phyloP scores from a whole-genome alignment of 64 coral and sea anemone species.

The Montipora cactus region DNA sequence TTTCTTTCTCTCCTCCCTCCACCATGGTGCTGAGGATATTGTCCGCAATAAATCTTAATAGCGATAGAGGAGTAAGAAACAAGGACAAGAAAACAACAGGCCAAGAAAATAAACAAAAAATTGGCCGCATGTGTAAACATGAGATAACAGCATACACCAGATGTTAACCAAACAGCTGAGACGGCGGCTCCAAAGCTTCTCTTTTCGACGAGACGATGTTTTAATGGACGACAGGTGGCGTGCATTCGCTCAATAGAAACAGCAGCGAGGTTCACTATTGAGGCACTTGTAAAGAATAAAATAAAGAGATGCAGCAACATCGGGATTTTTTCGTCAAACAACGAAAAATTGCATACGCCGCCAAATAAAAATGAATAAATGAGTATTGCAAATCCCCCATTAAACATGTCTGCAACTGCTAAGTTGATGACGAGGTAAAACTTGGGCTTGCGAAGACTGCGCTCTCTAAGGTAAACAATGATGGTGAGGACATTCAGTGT shows the following conservation, averaged over 20 bases:
- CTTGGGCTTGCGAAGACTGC: neutral
- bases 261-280: neutral
- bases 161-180: neutral
- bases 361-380: neutral
- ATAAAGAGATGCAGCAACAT: no score
- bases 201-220: neutral
- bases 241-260: neutral
- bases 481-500: neutral
- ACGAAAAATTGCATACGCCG: neutral
- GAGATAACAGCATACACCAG: neutral
- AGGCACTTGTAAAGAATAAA: neutral
- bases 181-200: no score
- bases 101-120: no score
- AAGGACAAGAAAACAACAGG: neutral
- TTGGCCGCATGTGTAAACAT: no score
- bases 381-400: neutral
- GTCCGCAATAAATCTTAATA: neutral
- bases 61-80: neutral
- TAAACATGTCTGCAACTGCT: constrained; percentile 7
- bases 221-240: neutral
- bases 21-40: constrained; percentile 18
- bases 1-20: neutral
- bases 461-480: neutral
- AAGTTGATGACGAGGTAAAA: neutral
- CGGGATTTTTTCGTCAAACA: neutral